phyloP scores from a whole-genome alignment of 2,113 vertebrate genomes.

The Tricholaema leucomelas region DNA sequence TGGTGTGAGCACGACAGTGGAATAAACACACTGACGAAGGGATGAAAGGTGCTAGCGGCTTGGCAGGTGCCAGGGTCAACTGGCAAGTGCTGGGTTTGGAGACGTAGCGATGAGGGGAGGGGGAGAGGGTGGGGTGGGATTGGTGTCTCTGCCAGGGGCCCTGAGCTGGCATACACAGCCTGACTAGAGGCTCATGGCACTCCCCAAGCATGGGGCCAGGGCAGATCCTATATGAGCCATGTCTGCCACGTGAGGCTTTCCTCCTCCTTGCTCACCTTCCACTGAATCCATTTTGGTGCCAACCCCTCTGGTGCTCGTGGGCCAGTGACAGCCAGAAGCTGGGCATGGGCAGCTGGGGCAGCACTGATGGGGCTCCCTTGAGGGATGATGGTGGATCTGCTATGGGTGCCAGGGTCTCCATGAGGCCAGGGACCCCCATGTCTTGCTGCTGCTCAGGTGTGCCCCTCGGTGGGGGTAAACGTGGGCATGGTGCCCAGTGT shows the following conservation, averaged over 20 bases:
- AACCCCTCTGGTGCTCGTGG: fast-evolving
- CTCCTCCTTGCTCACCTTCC: fast-evolving
- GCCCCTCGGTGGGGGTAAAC: fast-evolving
- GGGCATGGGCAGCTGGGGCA: neutral
- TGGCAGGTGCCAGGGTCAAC: neutral
- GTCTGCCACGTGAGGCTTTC: fast-evolving
- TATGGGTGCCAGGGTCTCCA: fast-evolving
- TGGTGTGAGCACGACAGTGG: neutral
- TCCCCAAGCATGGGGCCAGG: fast-evolving
- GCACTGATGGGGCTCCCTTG: fast-evolving
- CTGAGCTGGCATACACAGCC: neutral
- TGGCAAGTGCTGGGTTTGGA: neutral
- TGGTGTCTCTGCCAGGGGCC: neutral
- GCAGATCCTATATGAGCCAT: neutral
- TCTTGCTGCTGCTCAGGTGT: neutral
- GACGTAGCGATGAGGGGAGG: fast-evolving
- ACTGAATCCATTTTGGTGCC: fast-evolving
- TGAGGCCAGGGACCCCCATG: neutral
- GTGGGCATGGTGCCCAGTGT: fast-evolving
- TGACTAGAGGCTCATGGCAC: fast-evolving
- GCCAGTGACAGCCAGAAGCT: neutral
- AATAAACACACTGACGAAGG: neutral
- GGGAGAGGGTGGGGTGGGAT: neutral
- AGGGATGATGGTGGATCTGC: neutral
- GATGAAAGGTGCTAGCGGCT: neutral